phyloP scores from a whole-genome alignment of 2,888 invertebrate species.

The Heteromyza rotundicornis region DNA sequence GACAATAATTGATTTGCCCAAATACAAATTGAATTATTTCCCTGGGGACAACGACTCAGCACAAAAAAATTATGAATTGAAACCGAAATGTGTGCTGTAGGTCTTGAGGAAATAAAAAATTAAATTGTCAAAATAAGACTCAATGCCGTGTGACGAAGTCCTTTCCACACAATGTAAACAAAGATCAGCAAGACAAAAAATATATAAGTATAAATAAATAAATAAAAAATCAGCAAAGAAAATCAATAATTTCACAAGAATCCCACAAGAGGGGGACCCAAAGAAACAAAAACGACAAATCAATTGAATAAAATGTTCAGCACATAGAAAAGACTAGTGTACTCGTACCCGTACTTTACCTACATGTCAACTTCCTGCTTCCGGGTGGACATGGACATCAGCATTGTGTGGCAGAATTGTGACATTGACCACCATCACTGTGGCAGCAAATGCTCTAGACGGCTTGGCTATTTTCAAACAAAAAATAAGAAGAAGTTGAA shows the following conservation, averaged over 20 bases:
- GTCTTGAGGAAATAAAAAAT: too few species aligned
- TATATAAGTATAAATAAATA: too few species aligned
- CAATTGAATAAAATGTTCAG: background rate
- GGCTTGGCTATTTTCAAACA: background rate
- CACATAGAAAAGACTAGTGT: conserved; percentile 21
- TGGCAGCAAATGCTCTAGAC: background rate
- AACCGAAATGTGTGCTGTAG: too few species aligned
- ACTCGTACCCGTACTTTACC: conserved; percentile 44
- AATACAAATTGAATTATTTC: too few species aligned
- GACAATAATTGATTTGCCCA: too few species aligned
- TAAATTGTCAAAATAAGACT: too few species aligned
- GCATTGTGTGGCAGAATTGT: background rate
- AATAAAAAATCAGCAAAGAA: background rate
- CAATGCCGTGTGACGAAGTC: too few species aligned
- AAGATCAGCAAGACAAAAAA: too few species aligned
- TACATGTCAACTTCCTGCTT: conserved; percentile 47
- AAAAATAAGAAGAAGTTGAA: too few species aligned
- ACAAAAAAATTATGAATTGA: too few species aligned
- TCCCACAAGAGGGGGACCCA: background rate
- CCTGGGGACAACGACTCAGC: too few species aligned
- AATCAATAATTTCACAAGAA: conserved; percentile 12
- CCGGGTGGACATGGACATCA: conserved; percentile 32
- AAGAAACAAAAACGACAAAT: conserved; percentile 1
- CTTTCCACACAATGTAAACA: too few species aligned
- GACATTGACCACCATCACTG: conserved; percentile 19